Base-by-base conservation (phyloP, 2,797 vertebrate genomes). In the Manis pentadactyla region DNA sequence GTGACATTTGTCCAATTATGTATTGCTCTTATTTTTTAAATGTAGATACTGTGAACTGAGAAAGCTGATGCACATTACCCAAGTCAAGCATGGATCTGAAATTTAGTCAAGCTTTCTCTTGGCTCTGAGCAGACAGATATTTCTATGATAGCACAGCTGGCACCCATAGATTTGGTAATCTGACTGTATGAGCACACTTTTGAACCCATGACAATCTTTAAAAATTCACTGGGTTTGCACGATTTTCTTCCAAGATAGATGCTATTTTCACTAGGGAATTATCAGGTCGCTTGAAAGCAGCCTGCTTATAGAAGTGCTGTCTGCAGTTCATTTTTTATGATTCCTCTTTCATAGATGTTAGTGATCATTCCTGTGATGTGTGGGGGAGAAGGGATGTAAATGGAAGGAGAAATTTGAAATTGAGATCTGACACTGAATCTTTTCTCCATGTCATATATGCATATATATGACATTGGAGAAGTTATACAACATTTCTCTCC, bases 11-110 rank as follows among this genome's bases (percentile, higher is more conserved):
- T n/a, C n/a, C n/a, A n/a, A n/a, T n/a, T n/a, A n/a, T n/a, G n/a
- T n/a, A n/a, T 63, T 71, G 63, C 5, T 19, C 21, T 84, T 83
- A 92, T 64, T 71, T 88, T 96, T 5, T 88, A 88, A 87, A 49
- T 82, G 27, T 3, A 61, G 39, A 57, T 17, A 51, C 10, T 25
- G 2, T 77, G 23, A n/a, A 91, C 8, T 87, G 73, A 77, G 12
- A 61, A 64, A 77, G 61, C 46, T 23, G 9, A 84, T 21, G 18
- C 68, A 82, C 57, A 84, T 34, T 88, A n/a, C 23, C 37, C 57
- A 84, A 79, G 23, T 71, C 78, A 88, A 73, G 37, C n/a, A 66
- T 46, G 7, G 13, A 68, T 51, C 31, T 29, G 69, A 94, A 84
- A 84, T 84, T 92, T 88, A 79, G 85, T 61, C 73, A 84, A 78